A percentile compares a stretch with the other conserved stretches of the same genome.
Evolutionary conservation across 2,113 vertebrate species (phyloP).

Genomic region (Petrocephalus microphthalmus): DNA sequence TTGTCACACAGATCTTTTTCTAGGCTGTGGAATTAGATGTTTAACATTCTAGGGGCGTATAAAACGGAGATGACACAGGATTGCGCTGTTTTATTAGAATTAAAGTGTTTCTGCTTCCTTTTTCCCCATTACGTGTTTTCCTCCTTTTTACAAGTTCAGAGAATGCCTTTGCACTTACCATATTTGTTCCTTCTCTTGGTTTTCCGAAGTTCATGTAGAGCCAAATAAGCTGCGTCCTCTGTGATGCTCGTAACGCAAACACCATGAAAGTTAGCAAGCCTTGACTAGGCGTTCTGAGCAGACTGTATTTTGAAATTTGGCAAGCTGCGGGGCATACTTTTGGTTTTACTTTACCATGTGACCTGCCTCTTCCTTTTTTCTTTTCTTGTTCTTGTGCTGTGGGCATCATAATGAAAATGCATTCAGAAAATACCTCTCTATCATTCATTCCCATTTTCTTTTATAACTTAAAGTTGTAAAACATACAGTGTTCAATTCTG

Average conservation of each 20-base stretch:
- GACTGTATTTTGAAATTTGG: slow-evolving; percentile 27
- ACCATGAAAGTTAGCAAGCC: neutral
- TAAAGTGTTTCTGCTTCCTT: neutral
- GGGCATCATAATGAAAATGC: neutral
- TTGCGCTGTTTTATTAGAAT: neutral
- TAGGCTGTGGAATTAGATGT: neutral
- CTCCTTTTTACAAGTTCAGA: neutral
- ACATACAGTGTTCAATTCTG: too few relatives aligned
- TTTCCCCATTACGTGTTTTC: slow-evolving; percentile 26
- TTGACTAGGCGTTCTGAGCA: slow-evolving; percentile 10
- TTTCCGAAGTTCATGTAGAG: slow-evolving; percentile 21
- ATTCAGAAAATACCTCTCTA: neutral
- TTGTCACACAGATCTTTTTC: neutral
- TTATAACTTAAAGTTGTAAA: neutral
- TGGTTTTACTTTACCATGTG: slow-evolving; percentile 49
- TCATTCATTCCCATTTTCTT: neutral
- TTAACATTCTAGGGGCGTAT: neutral
- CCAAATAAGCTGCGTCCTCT: slow-evolving; percentile 12
- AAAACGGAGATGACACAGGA: neutral
- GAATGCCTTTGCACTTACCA: slow-evolving; percentile 53
- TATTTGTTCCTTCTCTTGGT: slow-evolving; percentile 30
- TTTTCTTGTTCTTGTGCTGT: neutral
- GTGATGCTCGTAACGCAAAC: slow-evolving; percentile 29
- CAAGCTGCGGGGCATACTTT: slow-evolving; percentile 38
- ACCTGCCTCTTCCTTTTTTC: slow-evolving; percentile 32